A percentile compares a stretch with the other conserved stretches of the same genome.
Evolutionary conservation across 2,888 invertebrate species (phyloP).

Genomic region (Sisyra nigra): DNA sequence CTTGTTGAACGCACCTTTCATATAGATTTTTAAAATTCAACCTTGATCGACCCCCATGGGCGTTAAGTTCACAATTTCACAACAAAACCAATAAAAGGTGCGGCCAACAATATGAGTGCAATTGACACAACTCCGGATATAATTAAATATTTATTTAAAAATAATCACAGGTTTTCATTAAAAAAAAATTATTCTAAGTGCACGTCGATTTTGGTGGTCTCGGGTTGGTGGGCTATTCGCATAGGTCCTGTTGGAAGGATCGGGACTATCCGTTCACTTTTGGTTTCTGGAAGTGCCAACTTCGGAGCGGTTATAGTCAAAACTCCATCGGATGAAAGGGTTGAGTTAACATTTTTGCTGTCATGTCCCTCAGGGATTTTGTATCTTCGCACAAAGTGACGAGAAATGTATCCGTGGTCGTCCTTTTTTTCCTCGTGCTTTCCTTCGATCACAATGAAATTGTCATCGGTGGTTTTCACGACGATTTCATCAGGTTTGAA

Average conservation of each 20-base stretch:
- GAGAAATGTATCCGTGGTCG: slow-evolving; percentile 30
- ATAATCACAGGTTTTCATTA: too few relatives aligned
- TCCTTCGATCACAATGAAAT: slow-evolving; percentile 29
- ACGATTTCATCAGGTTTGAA: slow-evolving; percentile 32
- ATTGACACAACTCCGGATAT: too few relatives aligned
- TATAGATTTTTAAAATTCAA: too few relatives aligned
- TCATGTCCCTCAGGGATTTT: slow-evolving; percentile 29
- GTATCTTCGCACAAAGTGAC: slow-evolving; percentile 31
- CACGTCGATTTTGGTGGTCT: too few relatives aligned
- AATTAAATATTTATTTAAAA: too few relatives aligned
- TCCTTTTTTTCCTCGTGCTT: slow-evolving; percentile 32
- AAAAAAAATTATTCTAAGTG: too few relatives aligned
- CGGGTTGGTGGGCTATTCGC: too few relatives aligned
- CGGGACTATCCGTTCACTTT: slow-evolving; percentile 3
- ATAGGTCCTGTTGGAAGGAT: slow-evolving; percentile 5
- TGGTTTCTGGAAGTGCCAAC: slow-evolving; percentile 17
- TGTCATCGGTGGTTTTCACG: slow-evolving; percentile 28
- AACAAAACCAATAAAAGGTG: too few relatives aligned
- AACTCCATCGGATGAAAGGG: slow-evolving; percentile 29
- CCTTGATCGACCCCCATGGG: too few relatives aligned
- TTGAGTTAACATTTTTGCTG: slow-evolving; percentile 26
- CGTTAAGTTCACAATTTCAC: too few relatives aligned
- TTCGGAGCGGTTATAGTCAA: slow-evolving; percentile 30
- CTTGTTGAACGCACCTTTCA: too few relatives aligned
- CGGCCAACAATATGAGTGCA: too few relatives aligned